Conservation (phyloP, 2,113 vertebrate genomes). For the Tyto alba region DNA sequence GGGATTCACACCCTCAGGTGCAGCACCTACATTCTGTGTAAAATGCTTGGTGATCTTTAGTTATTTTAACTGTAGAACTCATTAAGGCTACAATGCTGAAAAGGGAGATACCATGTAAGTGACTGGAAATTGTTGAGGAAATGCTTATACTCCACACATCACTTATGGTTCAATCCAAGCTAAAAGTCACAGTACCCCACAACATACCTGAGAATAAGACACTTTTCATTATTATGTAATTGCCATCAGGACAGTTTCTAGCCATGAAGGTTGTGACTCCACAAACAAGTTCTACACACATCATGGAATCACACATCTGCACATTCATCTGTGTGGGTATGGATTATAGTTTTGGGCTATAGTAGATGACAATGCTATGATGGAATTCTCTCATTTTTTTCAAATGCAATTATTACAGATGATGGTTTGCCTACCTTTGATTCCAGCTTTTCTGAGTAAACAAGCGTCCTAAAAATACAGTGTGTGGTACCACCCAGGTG, state of each 20-base stretch:
- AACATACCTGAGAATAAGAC: neutral
- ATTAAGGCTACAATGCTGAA: neutral
- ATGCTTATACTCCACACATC: neutral
- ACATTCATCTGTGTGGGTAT: neutral
- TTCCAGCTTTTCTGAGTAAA: neutral
- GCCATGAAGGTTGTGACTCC: neutral
- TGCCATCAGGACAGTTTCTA: neutral
- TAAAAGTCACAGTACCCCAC: neutral
- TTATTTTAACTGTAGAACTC: neutral
- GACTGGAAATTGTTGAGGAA: neutral
- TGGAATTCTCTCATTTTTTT: neutral
- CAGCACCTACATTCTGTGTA: neutral
- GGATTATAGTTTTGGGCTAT: neutral
- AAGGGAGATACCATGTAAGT: neutral
- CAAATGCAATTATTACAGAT: neutral
- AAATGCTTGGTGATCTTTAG: neutral
- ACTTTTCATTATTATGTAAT: neutral
- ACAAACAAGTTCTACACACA: neutral
- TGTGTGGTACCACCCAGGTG: neutral
- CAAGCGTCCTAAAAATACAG: neutral
- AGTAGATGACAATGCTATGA: neutral
- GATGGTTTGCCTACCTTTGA: neutral
- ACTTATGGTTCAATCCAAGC: neutral
- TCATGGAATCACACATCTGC: accelerated
- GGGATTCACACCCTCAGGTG: neutral